These are phyloP conservation scores for Podabrus alpinus DNA, from an alignment of 2,888 invertebrate genomes.

Conservation along the genomic window DNA sequence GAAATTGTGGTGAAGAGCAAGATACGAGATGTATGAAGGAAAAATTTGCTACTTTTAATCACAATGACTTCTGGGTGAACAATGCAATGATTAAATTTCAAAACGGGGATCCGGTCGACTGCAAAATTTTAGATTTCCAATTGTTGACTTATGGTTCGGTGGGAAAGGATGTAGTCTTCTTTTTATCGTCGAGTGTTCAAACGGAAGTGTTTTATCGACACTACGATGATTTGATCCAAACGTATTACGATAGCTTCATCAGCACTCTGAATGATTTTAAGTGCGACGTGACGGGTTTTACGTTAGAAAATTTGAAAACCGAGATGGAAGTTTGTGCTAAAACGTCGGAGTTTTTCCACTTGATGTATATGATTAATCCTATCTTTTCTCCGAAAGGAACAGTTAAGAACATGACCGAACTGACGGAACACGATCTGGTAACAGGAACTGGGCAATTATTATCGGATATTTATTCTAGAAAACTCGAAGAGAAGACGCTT, in stretches of 20 bases:
- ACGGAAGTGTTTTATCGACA: conserved; percentile 50
- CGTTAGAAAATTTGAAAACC: conserved; percentile 48
- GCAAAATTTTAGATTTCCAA: conserved; percentile 63
- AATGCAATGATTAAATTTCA: conserved; percentile 60
- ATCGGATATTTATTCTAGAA: too few relatives aligned
- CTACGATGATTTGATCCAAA: conserved; percentile 54
- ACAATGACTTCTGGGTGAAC: conserved; percentile 64
- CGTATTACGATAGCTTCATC: conserved; percentile 58
- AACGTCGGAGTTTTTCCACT: conserved; percentile 52
- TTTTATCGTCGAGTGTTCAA: conserved; percentile 58
- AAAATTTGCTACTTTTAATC: conserved; percentile 59
- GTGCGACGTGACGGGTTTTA: conserved; percentile 45
- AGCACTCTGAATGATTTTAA: conserved; percentile 46
- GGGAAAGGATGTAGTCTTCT: conserved; percentile 59
- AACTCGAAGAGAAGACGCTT: conserved; percentile 24
- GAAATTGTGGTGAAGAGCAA: background rate
- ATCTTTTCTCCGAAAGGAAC: conserved; percentile 49
- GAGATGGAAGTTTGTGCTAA: conserved; percentile 50
- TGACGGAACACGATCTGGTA: conserved; percentile 24
- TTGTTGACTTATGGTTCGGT: conserved; percentile 58
- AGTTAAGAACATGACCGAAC: conserved; percentile 49
- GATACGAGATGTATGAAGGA: conserved; percentile 38
- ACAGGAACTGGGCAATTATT: conserved; percentile 34
- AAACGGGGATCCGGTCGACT: conserved; percentile 40
- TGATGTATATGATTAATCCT: conserved; percentile 53